These are phyloP conservation scores for Gymnopithys bicolor DNA, from an alignment of 2,797 vertebrate species.

Conservation along the genomic window DNA sequence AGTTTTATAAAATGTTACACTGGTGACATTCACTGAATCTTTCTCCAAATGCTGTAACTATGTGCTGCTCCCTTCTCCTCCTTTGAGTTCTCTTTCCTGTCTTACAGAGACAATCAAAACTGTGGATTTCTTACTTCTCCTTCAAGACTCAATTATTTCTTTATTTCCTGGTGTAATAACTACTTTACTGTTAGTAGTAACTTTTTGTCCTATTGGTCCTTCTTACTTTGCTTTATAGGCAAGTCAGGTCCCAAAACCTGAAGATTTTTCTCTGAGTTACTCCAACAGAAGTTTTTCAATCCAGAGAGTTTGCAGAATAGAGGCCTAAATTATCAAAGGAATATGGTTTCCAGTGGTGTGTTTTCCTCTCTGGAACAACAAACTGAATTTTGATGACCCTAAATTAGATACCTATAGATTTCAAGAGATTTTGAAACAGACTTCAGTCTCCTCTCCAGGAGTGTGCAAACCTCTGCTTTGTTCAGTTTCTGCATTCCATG, in stretches of 20 bases:
- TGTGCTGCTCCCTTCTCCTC: background rate
- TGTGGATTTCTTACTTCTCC: background rate
- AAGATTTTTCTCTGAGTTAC: background rate
- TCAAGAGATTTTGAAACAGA: background rate
- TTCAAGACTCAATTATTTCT: background rate
- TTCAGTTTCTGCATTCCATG: background rate
- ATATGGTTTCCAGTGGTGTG: background rate
- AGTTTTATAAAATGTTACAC: background rate
- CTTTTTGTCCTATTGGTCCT: rapidly evolving
- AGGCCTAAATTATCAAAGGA: background rate
- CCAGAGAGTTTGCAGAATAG: background rate
- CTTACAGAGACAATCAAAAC: background rate
- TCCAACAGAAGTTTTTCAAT: background rate
- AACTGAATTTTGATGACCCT: background rate
- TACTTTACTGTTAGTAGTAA: background rate
- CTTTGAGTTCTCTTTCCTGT: background rate
- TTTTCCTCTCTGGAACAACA: background rate
- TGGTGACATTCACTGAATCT: background rate
- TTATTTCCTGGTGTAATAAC: background rate
- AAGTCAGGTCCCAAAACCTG: background rate
- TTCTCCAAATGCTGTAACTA: background rate
- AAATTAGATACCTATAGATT: background rate
- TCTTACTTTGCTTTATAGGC: background rate
- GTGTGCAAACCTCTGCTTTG: background rate
- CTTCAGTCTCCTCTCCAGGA: background rate